Evolutionary conservation across 2,888 invertebrate species (phyloP).

Genomic region (Cheilosia variabilis): DNA sequence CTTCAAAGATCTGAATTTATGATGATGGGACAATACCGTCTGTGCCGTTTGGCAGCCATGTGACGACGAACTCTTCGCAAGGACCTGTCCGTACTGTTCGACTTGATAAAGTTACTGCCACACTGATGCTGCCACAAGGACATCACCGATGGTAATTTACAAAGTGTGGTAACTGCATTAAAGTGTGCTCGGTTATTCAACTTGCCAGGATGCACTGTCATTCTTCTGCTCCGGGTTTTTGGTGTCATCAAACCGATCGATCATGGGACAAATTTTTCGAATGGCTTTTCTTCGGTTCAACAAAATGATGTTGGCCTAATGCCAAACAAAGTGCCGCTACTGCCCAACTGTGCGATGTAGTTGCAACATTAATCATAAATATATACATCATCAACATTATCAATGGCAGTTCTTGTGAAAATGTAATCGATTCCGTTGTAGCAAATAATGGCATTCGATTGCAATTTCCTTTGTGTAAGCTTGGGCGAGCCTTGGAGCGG

Average conservation of each 20-base stretch:
- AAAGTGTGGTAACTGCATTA: slow-evolving; percentile 61
- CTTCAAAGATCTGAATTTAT: slow-evolving; percentile 66
- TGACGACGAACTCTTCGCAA: slow-evolving; percentile 35
- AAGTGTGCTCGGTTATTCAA: slow-evolving; percentile 20
- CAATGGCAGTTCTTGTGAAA: not conserved
- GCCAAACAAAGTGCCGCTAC: slow-evolving; percentile 52
- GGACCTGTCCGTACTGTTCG: slow-evolving; percentile 39
- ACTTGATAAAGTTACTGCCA: slow-evolving; percentile 68
- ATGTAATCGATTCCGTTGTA: slow-evolving; percentile 26
- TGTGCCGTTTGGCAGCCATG: slow-evolving; percentile 24
- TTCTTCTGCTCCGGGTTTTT: slow-evolving; percentile 16
- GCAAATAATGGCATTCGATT: slow-evolving; percentile 34
- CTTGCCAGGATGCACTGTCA: slow-evolving; percentile 38
- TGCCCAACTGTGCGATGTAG: slow-evolving; percentile 51
- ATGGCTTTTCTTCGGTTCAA: slow-evolving; percentile 1
- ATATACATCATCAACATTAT: slow-evolving; percentile 2
- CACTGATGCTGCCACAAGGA: slow-evolving; percentile 47
- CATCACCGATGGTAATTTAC: slow-evolving; percentile 69
- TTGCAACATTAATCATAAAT: slow-evolving; percentile 65
- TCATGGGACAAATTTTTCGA: slow-evolving; percentile 18
- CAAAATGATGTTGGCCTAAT: slow-evolving; percentile 57
- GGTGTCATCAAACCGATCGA: slow-evolving; percentile 52
- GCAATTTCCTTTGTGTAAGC: slow-evolving; percentile 1
- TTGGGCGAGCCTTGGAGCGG: not conserved
- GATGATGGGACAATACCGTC: slow-evolving; percentile 61